Evolutionary conservation across 2,888 invertebrate species (phyloP), one percentile per base, ranked within the genome.

Genomic region (Limnephilus marmoratus): DNA sequence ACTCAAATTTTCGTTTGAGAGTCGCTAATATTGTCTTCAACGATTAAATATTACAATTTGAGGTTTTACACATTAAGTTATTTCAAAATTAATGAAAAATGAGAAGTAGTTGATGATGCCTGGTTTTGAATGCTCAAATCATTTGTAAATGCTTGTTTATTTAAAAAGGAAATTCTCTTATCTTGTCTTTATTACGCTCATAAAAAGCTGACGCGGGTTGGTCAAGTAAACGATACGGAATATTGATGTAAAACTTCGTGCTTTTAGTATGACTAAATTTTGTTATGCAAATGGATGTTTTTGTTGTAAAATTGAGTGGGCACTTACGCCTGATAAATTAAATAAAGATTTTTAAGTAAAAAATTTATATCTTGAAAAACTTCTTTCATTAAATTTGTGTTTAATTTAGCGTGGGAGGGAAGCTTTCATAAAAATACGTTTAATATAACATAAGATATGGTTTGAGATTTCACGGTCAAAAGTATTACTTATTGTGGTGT

Each of bases 61-160:
- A 37, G 37, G 0, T 37, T 37, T 37, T 37, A 37, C 37, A n/a
- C 0, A 37, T 37, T 5, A 37, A 5, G 37, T 37, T 37, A 37
- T 37, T 5, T 5, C 37, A n/a, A n/a, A n/a, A n/a, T n/a, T n/a
- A n/a, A n/a, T n/a, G 5, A 37, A 37, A 37, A 37, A 5, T 4
- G 4, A 37, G 9, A 1, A 5, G 4, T 9, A 9, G 68, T 24
- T 68, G 68, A 9, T n/a, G 68, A 68, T 68, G 24, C 68, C 68
- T 68, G 68, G 0, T 68, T 68, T 9, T 68, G 24, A 68, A n/a
- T 68, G n/a, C 24, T 68, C 34, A 37, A 89, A 89, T 80, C 88
- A 89, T 89, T 89, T 89, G 80, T n/a, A 45, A 45, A 29, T 29
- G 86, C 49, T 86, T 29, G 29, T 86, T 86, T 45, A 45, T 86